phyloP scores from a whole-genome alignment of 2,888 invertebrate species.

The Epistrophella euchroma region DNA sequence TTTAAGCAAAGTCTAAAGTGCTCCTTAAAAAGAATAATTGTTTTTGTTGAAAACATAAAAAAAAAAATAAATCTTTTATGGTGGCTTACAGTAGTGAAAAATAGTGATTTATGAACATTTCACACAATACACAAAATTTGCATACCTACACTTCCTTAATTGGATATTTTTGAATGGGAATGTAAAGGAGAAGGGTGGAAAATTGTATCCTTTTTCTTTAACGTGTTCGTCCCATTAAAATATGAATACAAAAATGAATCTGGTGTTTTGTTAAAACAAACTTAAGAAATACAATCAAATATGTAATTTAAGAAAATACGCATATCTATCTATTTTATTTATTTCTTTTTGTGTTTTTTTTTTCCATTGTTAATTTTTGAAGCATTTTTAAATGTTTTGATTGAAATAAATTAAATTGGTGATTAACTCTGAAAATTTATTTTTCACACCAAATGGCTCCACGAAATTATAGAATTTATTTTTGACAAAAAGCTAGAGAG shows the following conservation, averaged over 20 bases:
- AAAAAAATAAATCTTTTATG: background rate
- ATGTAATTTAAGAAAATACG: too few relatives aligned
- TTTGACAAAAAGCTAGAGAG: too few relatives aligned
- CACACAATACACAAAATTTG: conserved; percentile 37
- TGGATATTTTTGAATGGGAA: conserved; percentile 2
- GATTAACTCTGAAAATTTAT: too few relatives aligned
- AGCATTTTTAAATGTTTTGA: too few relatives aligned
- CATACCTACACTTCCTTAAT: conserved; percentile 38
- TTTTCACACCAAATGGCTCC: too few relatives aligned
- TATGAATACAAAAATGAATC: background rate
- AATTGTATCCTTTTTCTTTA: background rate
- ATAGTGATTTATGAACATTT: conserved; percentile 4
- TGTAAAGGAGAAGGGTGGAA: background rate
- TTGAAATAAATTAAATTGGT: too few relatives aligned
- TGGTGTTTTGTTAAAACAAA: background rate
- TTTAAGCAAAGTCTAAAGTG: background rate
- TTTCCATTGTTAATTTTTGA: too few relatives aligned
- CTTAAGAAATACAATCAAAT: background rate
- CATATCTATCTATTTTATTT: too few relatives aligned
- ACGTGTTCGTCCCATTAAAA: background rate
- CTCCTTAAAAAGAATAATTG: background rate
- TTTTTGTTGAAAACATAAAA: background rate
- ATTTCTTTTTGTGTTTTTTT: too few relatives aligned
- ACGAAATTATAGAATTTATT: too few relatives aligned
- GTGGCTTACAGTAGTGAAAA: background rate